These are phyloP conservation scores for Takifugu rubripes DNA, from an alignment of 2,797 vertebrate genomes.

Conservation along the genomic window DNA sequence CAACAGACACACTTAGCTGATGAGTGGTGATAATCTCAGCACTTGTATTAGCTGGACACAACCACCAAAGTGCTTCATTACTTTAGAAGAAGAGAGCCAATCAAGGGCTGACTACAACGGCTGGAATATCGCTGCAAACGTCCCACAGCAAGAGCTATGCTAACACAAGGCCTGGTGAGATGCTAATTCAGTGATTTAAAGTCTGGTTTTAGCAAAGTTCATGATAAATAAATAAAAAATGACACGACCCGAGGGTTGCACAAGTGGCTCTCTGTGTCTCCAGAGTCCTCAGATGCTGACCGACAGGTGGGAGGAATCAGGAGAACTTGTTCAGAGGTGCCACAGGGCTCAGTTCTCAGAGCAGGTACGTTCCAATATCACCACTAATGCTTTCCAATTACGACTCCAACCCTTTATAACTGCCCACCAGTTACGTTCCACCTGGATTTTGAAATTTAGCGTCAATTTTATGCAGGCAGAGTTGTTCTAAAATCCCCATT, in stretches of 20 bases:
- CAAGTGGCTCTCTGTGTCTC: background rate
- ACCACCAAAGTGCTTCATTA: slow-evolving; percentile 31
- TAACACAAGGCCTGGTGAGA: too few species aligned
- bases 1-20: slow-evolving; percentile 5
- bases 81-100: slow-evolving; percentile 14
- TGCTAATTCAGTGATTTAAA: background rate
- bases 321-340: background rate
- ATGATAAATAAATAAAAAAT: too few species aligned
- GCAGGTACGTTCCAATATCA: background rate
- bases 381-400: too few species aligned
- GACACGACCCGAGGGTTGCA: too few species aligned
- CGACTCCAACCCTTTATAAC: too few species aligned
- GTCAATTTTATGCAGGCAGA: slow-evolving; percentile 34
- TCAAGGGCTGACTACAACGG: slow-evolving; percentile 12
- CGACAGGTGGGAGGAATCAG: background rate
- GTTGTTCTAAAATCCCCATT: slow-evolving; percentile 2
- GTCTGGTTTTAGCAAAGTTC: background rate
- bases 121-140: slow-evolving; percentile 13
- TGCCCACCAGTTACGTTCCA: too few species aligned
- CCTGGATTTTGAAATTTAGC: too few species aligned
- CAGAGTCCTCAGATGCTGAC: background rate
- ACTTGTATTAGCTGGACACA: slow-evolving; percentile 12
- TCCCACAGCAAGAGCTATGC: background rate
- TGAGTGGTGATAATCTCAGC: background rate
- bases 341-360: slow-evolving; percentile 1